These are phyloP conservation scores for Diarsia mendica DNA, from an alignment of 2,888 invertebrate genomes.

Conservation along the genomic window DNA sequence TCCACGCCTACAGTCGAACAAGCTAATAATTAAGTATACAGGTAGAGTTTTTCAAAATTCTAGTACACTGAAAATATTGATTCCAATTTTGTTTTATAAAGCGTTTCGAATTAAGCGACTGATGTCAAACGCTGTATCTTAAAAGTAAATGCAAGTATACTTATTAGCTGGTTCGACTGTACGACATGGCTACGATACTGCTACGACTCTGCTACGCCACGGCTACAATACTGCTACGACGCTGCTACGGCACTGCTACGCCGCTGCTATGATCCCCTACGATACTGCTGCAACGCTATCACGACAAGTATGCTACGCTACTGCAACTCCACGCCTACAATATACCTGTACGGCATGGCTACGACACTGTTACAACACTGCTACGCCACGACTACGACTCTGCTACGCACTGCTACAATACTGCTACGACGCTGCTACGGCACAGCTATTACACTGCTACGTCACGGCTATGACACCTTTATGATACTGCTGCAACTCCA, in stretches of 20 bases:
- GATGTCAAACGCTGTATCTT: too few species aligned
- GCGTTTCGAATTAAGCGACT: too few species aligned
- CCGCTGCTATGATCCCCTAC: background rate
- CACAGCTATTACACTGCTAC: background rate
- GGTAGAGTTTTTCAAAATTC: too few species aligned
- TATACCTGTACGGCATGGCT: too few species aligned
- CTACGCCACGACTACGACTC: background rate
- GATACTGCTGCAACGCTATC: background rate
- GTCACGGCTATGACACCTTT: background rate
- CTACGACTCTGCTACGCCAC: background rate
- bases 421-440: background rate
- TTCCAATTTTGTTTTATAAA: too few species aligned
- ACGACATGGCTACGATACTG: background rate
- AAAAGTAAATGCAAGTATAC: too few species aligned
- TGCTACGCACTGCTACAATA: background rate
- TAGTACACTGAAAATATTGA: too few species aligned
- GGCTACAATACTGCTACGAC: background rate
- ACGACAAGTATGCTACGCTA: conserved; percentile 1
- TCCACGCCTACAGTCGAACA: background rate
- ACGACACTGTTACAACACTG: too few species aligned
- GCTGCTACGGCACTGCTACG: background rate
- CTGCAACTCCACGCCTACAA: background rate
- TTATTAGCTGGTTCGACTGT: too few species aligned
- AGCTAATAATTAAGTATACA: too few species aligned
- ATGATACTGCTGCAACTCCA: background rate